Base-by-base conservation (phyloP, 2,113 vertebrate genomes). In the Apteryx mantelli region DNA sequence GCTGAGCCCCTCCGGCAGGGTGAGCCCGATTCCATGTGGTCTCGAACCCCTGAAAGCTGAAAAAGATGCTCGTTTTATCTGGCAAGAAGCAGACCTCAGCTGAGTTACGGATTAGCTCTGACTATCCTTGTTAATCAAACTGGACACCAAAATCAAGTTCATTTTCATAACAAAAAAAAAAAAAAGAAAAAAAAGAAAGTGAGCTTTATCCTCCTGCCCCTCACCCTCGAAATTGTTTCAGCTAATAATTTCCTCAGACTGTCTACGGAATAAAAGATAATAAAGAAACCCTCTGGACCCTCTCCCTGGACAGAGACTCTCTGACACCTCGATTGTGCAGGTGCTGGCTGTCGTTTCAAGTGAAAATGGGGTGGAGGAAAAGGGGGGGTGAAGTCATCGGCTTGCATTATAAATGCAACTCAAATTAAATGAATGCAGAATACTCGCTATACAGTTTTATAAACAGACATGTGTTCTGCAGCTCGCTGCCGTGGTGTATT, bases 11-110 rank as follows among this genome's bases (percentile, higher is more conserved):
- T 90, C 56, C 1, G 0, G 56, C 91, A 91, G 56, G 82, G 88
- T 80, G 42, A 69, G 93, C 64, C 88, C 95, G 89, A 91, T 96
- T 96, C 85, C 55, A 85, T 63, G 88, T 7, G 82, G 93, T 92
- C 87, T 89, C 58, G 61, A 85, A 60, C 71, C 89, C 93, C 93
- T 80, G 85, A 82, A 92, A 97, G 91, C 91, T 80, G 76, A 93
- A 73, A 46, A 93, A 97, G 55, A 89, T 96, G 95, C 76, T 93
- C 90, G 95, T 96, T 88, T 92, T 92, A 95, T 84, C 95, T 87
- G 94, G 88, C 94, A 73, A 95, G 96, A 86, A 82, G 53, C 89
- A 97, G 86, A 92, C 81, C 91, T 93, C 89, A 93, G 87, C 93
- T 90, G 86, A 93, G 64, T 96, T 88, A 89, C 81, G 88, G 88